These are phyloP conservation scores for Piscicola geometra DNA, from an alignment of 2,888 invertebrate species.

Conservation along the genomic window DNA sequence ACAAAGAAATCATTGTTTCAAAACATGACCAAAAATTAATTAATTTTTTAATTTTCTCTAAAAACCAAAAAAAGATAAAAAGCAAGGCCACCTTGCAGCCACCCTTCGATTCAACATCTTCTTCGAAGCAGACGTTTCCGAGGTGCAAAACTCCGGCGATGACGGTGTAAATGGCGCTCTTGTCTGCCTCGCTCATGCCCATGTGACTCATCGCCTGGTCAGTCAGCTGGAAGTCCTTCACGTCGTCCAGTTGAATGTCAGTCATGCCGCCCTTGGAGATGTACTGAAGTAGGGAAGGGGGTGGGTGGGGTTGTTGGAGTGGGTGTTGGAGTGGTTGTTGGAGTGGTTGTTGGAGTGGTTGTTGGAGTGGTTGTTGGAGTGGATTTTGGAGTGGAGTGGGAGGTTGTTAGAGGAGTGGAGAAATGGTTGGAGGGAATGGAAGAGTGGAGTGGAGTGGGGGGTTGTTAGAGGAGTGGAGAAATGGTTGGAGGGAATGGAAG, in stretches of 20 bases:
- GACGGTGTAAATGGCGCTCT: conserved; percentile 74
- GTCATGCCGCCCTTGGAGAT: conserved; percentile 66
- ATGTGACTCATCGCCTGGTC: conserved; percentile 71
- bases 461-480: no score
- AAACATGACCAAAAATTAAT: neutral
- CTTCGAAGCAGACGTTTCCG: conserved; percentile 91
- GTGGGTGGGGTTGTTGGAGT: no score
- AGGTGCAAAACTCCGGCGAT: conserved; percentile 90
- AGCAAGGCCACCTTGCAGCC: conserved; percentile 23
- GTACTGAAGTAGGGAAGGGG: conserved; percentile 45
- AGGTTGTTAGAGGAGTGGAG: no score
- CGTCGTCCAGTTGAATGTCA: conserved; percentile 88
- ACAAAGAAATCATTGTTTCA: neutral
- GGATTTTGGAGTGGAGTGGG: no score
- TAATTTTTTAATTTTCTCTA: neutral
- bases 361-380: no score
- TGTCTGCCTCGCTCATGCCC: conserved; percentile 71
- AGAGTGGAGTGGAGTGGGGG: no score
- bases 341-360: no score
- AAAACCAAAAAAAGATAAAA: neutral
- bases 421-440: no score
- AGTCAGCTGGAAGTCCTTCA: conserved; percentile 76
- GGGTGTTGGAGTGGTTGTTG: no score
- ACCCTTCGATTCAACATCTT: conserved; percentile 54
- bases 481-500: no score